phyloP scores from a whole-genome alignment of 2,797 vertebrate genomes.

The Microtus californicus region DNA sequence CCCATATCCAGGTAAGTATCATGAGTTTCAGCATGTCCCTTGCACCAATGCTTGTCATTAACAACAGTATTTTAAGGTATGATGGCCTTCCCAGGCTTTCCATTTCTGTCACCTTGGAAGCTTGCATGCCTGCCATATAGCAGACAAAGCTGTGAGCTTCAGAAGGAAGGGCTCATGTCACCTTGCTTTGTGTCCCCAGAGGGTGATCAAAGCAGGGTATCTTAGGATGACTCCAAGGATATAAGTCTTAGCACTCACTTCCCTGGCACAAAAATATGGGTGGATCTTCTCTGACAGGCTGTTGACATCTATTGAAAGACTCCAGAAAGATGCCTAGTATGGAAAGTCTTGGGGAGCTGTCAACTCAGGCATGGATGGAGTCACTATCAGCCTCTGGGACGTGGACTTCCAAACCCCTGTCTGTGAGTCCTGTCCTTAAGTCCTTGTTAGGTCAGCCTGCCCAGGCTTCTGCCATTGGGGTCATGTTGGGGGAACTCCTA shows the following conservation, averaged over 20 bases:
- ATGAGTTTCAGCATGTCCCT: background rate
- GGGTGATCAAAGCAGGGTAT: rapidly evolving
- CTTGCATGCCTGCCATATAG: rapidly evolving
- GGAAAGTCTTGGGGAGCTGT: background rate
- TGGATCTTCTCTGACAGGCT: rapidly evolving
- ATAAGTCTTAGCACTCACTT: background rate
- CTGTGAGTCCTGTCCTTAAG: rapidly evolving
- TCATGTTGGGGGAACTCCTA: too few relatives aligned
- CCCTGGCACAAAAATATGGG: background rate
- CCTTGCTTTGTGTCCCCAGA: background rate
- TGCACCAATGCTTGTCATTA: background rate
- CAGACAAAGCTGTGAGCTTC: background rate
- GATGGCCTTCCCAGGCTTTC: background rate
- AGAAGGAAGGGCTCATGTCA: background rate
- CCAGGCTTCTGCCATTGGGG: background rate
- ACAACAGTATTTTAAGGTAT: background rate
- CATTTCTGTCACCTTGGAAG: too few relatives aligned
- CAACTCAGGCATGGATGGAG: rapidly evolving
- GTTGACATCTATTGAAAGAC: rapidly evolving
- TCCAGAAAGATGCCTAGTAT: rapidly evolving
- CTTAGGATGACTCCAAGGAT: too few relatives aligned
- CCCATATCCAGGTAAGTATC: background rate
- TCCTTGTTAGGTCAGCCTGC: background rate
- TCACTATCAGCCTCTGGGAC: rapidly evolving
- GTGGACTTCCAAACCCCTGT: background rate